These are phyloP conservation scores for Gephyroberyx darwinii DNA, from an alignment of 2,797 vertebrate species.

Conservation along the genomic window DNA sequence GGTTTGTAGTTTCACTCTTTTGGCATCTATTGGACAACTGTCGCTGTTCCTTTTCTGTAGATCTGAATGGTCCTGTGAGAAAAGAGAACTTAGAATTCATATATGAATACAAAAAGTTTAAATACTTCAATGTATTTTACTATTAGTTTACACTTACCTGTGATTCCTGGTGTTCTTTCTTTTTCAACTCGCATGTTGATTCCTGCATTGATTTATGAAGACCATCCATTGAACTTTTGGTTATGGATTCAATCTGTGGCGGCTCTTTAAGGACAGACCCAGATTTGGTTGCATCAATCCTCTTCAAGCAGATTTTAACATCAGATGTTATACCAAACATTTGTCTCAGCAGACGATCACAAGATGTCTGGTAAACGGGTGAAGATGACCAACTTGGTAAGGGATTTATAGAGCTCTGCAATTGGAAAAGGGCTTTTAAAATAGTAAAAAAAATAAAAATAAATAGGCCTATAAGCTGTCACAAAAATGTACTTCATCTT, in stretches of 20 bases:
- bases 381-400: background rate
- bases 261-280: background rate
- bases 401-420: conserved; percentile 25
- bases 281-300: conserved; percentile 35
- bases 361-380: conserved; percentile 6
- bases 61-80: background rate
- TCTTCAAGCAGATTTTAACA: conserved; percentile 69
- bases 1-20: background rate
- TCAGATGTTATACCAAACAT: conserved; percentile 74
- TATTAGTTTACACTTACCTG: too few species aligned
- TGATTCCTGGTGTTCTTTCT: conserved; percentile 45
- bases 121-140: background rate
- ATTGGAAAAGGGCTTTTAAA: background rate
- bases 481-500: too few species aligned
- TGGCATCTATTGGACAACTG: conserved; percentile 4
- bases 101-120: background rate
- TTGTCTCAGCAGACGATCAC: conserved; percentile 64
- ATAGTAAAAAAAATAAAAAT: too few species aligned
- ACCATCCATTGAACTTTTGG: conserved; percentile 50
- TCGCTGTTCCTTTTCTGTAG: conserved; percentile 6
- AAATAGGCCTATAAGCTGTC: too few species aligned
- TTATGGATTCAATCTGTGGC: background rate
- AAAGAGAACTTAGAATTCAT: background rate
- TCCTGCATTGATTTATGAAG: conserved; percentile 53
- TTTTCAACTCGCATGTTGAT: conserved; percentile 36